Evolutionary conservation across 2,113 vertebrate species (phyloP), one percentile per base, ranked within the genome.

Genomic region (Thamnaconus septentrionalis): DNA sequence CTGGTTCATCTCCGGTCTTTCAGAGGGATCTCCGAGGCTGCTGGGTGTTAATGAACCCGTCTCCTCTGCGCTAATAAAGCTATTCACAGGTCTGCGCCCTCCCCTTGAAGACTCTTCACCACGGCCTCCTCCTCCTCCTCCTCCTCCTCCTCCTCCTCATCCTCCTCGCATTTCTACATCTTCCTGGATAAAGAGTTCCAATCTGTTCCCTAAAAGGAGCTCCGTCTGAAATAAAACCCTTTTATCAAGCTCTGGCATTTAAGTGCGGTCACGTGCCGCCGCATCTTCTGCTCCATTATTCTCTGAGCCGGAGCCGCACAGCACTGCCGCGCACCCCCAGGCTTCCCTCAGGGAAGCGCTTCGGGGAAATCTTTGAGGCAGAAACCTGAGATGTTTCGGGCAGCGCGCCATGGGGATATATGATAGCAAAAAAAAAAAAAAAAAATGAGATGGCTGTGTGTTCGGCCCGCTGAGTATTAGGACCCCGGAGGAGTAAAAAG

Each of bases 81-180:
- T 50, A 63, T 82, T 85, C 80, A 74, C 71, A 79, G 55, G 71
- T 77, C n/a, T n/a, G n/a, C n/a, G n/a, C n/a, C 66, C 10, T 43
- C n/a, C 44, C 43, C 18, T 9, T 2, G 11, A 8, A 42, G 49
- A 51, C 44, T 48, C 64, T 53, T 59, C 52, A 48, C 4, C 57
- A 57, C 49, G 56, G 12, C 39, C 60, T 31, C 18, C 18, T 31
- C 18, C 18, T 31, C 18, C 18, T 31, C 18, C 18, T 31, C 18
- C 18, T 31, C 18, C 18, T 31, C 18, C 18, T 2, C 18, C 18
- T 1, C 18, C 18, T 31, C 18, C 18, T 31, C 18, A 31, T 31
- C 18, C 18, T 31, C 18, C 18, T 31, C 18, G 18, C 18, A 61
- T 48, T 46, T 70, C 48, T 54, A 53, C 58, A 65, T 11, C 11